Percentiles rank a stretch among this genome's conserved stretches.
phyloP scores from a whole-genome alignment of 2,113 vertebrate species.

The Trichomycterus rosablanca region DNA sequence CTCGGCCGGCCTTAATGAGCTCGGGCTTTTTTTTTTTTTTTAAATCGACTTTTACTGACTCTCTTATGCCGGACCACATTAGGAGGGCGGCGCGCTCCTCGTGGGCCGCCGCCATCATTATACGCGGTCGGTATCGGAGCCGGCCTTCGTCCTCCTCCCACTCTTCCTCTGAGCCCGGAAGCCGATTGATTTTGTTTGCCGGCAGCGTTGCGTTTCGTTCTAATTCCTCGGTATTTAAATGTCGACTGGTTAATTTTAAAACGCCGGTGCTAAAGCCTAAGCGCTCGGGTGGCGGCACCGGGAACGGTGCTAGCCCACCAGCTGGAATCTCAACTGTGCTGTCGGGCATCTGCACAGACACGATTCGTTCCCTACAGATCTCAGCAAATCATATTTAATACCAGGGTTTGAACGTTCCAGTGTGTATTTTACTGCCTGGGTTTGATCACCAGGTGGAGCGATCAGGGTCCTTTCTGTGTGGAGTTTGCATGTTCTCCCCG shows the following conservation, averaged over 20 bases:
- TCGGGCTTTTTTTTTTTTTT: conserved; percentile 32
- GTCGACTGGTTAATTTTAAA: too few species aligned
- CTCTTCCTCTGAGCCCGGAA: conserved; percentile 19
- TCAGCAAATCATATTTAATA: too few species aligned
- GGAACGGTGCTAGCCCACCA: too few species aligned
- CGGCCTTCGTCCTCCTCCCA: conserved; percentile 34
- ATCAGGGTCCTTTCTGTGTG: too few species aligned
- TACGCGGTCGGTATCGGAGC: conserved; percentile 26
- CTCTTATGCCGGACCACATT: conserved; percentile 61
- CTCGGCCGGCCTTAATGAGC: conserved; percentile 54
- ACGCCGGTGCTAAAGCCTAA: not conserved
- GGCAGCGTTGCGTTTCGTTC: conserved; percentile 20
- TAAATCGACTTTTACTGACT: conserved; percentile 58
- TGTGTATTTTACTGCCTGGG: too few species aligned
- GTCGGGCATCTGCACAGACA: too few species aligned
- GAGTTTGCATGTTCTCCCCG: too few species aligned
- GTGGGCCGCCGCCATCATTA: conserved; percentile 47
- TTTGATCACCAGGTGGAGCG: too few species aligned
- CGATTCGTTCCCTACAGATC: too few species aligned
- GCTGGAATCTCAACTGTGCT: too few species aligned
- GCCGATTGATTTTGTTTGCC: conserved; percentile 36
- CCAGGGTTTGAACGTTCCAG: too few species aligned
- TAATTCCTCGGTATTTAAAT: conserved; percentile 41
- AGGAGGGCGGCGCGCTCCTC: conserved; percentile 38
- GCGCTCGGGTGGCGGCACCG: too few species aligned